Evolutionary conservation across 2,113 vertebrate species (phyloP).

Genomic region (Oxygymnocypris stewartii): DNA sequence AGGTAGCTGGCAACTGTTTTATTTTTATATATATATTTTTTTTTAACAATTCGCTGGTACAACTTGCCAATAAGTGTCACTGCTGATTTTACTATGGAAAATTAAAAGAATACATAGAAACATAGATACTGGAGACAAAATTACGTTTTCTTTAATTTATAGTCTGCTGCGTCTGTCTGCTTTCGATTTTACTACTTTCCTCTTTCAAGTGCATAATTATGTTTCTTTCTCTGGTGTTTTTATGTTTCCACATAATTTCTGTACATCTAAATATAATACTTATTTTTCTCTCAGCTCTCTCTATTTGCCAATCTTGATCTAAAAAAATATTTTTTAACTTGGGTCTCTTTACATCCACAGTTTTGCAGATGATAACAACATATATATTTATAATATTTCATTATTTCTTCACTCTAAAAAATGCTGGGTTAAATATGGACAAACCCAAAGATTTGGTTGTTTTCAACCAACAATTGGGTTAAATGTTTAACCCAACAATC

Average conservation of each 20-base stretch:
- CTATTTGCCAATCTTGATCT: neutral
- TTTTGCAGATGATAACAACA: neutral
- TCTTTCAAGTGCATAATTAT: conserved; percentile 1
- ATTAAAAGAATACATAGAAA: no score
- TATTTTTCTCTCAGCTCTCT: neutral
- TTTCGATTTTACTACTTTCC: conserved; percentile 42
- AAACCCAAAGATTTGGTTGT: no score
- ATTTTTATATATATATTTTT: no score
- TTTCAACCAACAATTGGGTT: no score
- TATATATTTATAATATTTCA: neutral
- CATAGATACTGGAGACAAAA: no score
- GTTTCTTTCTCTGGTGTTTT: conserved; percentile 9
- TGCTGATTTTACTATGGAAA: no score
- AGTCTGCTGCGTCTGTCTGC: conserved; percentile 9
- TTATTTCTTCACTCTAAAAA: neutral
- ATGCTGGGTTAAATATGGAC: no score
- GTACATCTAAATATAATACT: neutral
- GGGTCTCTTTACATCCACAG: neutral
- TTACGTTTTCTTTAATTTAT: neutral
- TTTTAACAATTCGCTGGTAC: no score
- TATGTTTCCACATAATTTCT: neutral
- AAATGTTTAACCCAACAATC: no score
- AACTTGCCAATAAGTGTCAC: no score
- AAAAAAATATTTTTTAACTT: neutral
- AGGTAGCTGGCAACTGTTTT: no score